Base-by-base conservation (phyloP, 2,888 invertebrate genomes). In the Chrysomela aeneicollis region DNA sequence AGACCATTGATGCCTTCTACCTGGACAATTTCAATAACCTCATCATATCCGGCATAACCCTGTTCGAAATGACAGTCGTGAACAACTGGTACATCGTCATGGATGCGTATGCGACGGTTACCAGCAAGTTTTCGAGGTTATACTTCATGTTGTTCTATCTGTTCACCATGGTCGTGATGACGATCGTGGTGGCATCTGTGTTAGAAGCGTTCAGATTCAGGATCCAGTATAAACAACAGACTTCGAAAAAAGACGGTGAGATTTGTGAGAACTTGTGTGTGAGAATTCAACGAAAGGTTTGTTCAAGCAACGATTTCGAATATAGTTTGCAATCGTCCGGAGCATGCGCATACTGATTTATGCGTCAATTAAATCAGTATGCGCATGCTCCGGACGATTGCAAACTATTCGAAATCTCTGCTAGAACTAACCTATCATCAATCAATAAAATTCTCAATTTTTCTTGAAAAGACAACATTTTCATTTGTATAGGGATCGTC, bases 71-170 rank as follows among this genome's bases (percentile, higher is more conserved):
- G 74, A 95, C 94, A 0, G 94, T 95, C 10, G 94, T 95, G 63
- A 95, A 95, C 82, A 95, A 95, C 83, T 95, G 95, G 95, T 94
- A 95, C 77, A 92, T 94, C 63, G 87, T 94, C 21, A 95, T 95
- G 95, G 93, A 94, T 79, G 94, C 91, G 1, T 92, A 90, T 78
- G 91, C 91, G 0, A 85, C 87, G 0, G 90, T 90, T 17, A 87
- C 89, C 0, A 87, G 66, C 12, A 86, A 90, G 76, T 91, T 90
- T 82, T 91, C 91, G 60, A 42, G 94, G 71, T 82, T 92, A n/a
- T 95, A 92, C 80, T 95, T 95, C 79, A 95, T 95, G 92, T 85
- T 88, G 42, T 95, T 95, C 84, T 95, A 94, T 82, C 84, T 95
- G 55, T 90, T 92, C 75, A 95, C 93, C 59, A 94, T 95, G 94